Conservation (phyloP, 2,113 vertebrate genomes). For the Xerus inauris region DNA sequence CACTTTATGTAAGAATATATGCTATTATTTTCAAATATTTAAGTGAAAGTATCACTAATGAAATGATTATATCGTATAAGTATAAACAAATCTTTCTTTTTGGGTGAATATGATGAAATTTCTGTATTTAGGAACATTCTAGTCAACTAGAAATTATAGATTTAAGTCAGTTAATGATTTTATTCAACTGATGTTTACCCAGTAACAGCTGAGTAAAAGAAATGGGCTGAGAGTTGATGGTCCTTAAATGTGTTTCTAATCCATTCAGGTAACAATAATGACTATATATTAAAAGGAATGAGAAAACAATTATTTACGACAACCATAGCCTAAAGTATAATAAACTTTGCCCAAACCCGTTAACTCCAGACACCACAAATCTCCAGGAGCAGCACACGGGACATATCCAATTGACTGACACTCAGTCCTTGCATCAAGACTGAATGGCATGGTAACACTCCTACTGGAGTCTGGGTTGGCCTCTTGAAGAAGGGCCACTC, state of each 20-base stretch:
- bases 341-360: not conserved
- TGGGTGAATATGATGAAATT: conserved; percentile 23
- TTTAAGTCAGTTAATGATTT: conserved; percentile 51
- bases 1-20: conserved; percentile 91
- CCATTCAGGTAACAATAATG: not conserved
- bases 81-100: conserved; percentile 44
- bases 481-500: not conserved
- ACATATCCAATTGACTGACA: not conserved
- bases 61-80: conserved; percentile 25
- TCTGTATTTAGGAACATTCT: not conserved
- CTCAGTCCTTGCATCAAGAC: not conserved
- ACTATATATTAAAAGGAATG: conserved; percentile 20
- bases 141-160: conserved; percentile 21
- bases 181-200: conserved; percentile 11
- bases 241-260: conserved; percentile 13
- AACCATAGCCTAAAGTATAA: not conserved
- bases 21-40: conserved; percentile 56
- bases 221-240: not conserved
- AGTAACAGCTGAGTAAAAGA: not conserved
- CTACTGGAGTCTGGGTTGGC: not conserved
- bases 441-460: not conserved
- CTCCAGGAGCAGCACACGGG: not conserved
- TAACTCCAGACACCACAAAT: not conserved
- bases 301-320: not conserved
- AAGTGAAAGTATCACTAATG: conserved; percentile 37